A percentile compares a stretch with the other conserved stretches of the same genome.
These are phyloP conservation scores for Drosophila multiciliata DNA, from an alignment of 2,888 invertebrate genomes.

Conservation along the genomic window DNA sequence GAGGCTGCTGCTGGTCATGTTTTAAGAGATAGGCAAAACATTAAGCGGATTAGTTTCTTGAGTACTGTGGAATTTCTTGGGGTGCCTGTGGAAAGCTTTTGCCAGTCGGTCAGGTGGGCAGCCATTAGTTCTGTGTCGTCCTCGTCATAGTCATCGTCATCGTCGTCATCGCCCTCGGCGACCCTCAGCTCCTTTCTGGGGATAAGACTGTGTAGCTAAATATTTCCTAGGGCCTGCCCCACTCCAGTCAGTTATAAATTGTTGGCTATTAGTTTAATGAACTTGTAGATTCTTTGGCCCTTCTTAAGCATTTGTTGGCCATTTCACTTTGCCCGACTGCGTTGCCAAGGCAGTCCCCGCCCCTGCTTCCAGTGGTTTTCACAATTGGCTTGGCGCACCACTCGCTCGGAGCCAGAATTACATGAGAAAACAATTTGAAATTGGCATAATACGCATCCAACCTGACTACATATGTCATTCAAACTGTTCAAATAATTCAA, in stretches of 20 bases:
- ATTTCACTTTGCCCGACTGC: conserved; percentile 42
- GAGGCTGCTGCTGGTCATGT: conserved; percentile 53
- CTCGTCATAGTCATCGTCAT: not conserved
- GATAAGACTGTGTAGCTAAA: conserved; percentile 4
- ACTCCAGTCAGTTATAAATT: conserved; percentile 68
- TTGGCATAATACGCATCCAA: conserved; percentile 1
- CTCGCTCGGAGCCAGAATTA: conserved; percentile 7
- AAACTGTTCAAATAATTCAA: not conserved
- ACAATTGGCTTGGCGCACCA: conserved; percentile 29
- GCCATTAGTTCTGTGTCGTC: conserved; percentile 51
- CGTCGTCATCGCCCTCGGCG: not conserved
- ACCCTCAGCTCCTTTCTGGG: conserved; percentile 16
- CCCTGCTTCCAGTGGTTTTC: conserved; percentile 37
- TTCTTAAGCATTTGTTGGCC: conserved; percentile 45
- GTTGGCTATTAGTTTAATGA: conserved; percentile 81
- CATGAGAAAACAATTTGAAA: conserved; percentile 16
- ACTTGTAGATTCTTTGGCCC: conserved; percentile 66
- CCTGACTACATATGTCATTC: not conserved
- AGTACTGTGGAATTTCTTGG: conserved; percentile 26
- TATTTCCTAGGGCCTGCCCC: conserved; percentile 21
- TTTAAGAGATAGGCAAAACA: conserved; percentile 74
- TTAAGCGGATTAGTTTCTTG: conserved; percentile 75
- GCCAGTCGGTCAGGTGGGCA: conserved; percentile 19
- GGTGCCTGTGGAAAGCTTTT: conserved; percentile 18
- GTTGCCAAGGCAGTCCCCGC: conserved; percentile 10